Evolutionary conservation across 23 tunicate species (phyloP), one percentile per base, ranked within the genome.

Genomic region (Diplosoma virens): DNA sequence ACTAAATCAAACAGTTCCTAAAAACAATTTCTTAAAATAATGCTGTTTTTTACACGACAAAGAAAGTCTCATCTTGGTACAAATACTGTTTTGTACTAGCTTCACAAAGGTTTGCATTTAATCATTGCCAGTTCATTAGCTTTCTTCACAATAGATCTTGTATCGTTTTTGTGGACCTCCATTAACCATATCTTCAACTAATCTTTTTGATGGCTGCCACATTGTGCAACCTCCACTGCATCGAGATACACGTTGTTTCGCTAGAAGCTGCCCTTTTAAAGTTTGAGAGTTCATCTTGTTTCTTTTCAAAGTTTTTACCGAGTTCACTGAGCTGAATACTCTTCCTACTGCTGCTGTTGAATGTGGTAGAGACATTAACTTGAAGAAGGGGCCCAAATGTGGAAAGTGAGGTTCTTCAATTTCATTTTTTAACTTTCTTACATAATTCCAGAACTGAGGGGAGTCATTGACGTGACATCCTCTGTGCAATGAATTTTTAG

Each of bases 391-490:
- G 50, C 74, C 52, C 26, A 67, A 67, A 37, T 22, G 74, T 34
- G 74, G 74, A 67, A 67, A 67, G 27, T 26, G 74, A 34, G 74
- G 74, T 35, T 67, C 52, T 67, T 52, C 74, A 67, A 67, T 14
- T 67, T 52, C 74, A 67, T 67, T 67, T 35, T 67, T 67, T 67
- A 36, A 35, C 25, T 37, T 34, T 67, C 25, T 67, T 4, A 67
- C 74, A 67, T 67, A 48, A 18, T 72, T 47, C 78, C 78, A 72
- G 63, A 72, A 72, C 78, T 72, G 63, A 47, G 78, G 78, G 78
- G 63, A 67, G 78, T 72, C 78, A 72, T 72, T 6, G 78, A 72
- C 21, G 78, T 72, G 61, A 24, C 78, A 72, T 72, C 78, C 21
- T 17, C 21, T 25, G 61, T 72, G 61, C 78, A 72, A 33, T 72